Evolutionary conservation across 23 tunicate species (phyloP).

Genomic region (Ascidia mentula): DNA sequence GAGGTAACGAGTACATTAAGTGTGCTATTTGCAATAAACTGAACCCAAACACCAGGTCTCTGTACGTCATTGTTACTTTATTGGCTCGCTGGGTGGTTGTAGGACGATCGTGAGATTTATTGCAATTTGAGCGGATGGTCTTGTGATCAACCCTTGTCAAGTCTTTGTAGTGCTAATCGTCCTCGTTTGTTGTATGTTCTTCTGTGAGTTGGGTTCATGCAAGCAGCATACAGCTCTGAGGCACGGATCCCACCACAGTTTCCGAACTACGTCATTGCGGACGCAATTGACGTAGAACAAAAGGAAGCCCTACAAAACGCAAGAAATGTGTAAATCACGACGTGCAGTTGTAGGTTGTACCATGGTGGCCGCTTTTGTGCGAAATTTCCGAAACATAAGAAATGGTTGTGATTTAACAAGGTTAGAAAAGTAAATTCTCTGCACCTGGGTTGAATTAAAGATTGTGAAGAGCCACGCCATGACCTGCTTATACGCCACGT

Average conservation of each 20-base stretch:
- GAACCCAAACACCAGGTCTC: too few species aligned
- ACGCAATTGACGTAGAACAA: constrained; percentile 25
- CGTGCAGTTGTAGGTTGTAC: neutral
- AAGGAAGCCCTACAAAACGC: constrained; percentile 12
- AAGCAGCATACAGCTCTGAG: constrained; percentile 11
- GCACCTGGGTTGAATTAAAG: neutral
- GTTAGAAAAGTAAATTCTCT: neutral
- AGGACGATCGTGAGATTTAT: too few species aligned
- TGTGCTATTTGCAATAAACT: too few species aligned
- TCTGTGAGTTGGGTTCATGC: neutral
- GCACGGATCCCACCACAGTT: constrained; percentile 15
- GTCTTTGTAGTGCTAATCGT: neutral
- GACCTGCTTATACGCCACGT: neutral
- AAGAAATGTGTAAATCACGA: neutral
- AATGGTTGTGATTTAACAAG: neutral
- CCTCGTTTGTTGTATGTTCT: neutral
- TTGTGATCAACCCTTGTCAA: too few species aligned
- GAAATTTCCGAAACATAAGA: neutral
- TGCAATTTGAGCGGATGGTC: too few species aligned
- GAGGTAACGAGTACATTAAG: too few species aligned
- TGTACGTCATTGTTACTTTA: too few species aligned
- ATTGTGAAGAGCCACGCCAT: constrained; percentile 7
- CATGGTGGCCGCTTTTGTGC: too few species aligned
- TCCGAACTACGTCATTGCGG: constrained; percentile 19
- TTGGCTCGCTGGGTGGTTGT: too few species aligned